phyloP scores from a whole-genome alignment of 2,113 vertebrate species.

The Heteronetta atricapilla region DNA sequence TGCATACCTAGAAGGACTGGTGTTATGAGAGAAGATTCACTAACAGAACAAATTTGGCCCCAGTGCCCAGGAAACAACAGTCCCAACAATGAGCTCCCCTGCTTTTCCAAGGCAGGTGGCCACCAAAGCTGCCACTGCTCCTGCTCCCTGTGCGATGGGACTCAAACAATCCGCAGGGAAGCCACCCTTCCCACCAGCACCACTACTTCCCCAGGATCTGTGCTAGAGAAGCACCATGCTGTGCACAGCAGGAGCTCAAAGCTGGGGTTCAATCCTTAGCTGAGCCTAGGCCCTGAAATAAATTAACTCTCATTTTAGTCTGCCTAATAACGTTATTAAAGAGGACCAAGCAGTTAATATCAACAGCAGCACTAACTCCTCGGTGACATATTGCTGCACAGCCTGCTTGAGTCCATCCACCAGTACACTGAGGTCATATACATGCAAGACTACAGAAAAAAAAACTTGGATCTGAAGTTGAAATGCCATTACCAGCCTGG shows the following conservation, averaged over 20 bases:
- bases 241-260: not conserved
- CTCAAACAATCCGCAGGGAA: not conserved
- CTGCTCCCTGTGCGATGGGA: not conserved
- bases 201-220: not conserved
- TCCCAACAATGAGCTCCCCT: not conserved
- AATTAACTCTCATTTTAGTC: not conserved
- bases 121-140: not conserved
- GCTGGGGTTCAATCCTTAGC: not conserved
- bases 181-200: not conserved
- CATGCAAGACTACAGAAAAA: not conserved
- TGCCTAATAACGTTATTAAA: not conserved
- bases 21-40: not conserved
- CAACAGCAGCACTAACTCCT: not conserved
- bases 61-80: not conserved
- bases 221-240: not conserved
- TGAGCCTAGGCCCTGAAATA: not conserved
- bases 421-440: accelerated
- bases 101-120: not conserved
- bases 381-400: not conserved
- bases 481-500: not conserved
- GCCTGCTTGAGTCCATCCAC: not conserved
- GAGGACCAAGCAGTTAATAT: not conserved
- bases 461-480: not conserved
- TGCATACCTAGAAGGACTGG: not conserved
- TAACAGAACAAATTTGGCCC: not conserved